Evolutionary conservation across 2,888 invertebrate species (phyloP).

Genomic region (Morpho achilles): DNA sequence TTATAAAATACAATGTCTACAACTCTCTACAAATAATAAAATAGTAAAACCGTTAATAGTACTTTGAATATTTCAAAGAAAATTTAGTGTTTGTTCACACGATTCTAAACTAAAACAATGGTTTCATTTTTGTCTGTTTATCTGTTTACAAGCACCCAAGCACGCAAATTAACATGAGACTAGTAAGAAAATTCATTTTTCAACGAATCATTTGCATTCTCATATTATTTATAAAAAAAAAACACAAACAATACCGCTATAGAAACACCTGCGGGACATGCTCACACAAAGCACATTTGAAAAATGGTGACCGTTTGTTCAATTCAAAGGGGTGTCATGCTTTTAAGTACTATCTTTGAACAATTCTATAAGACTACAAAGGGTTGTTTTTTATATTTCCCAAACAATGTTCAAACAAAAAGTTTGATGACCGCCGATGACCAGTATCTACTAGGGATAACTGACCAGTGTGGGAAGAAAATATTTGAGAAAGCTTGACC

Average conservation of each 20-base stretch:
- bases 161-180: too few species aligned
- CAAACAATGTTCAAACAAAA: slow-evolving; percentile 61
- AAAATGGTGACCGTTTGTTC: slow-evolving; percentile 52
- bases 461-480: slow-evolving; percentile 75
- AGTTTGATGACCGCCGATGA: slow-evolving; percentile 71
- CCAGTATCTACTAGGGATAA: slow-evolving; percentile 58
- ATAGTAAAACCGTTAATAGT: too few species aligned
- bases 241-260: slow-evolving; percentile 10
- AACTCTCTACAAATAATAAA: too few species aligned
- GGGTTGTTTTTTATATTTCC: slow-evolving; percentile 53
- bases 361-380: slow-evolving; percentile 46
- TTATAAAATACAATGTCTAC: too few species aligned
- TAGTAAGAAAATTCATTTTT: too few species aligned
- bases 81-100: too few species aligned
- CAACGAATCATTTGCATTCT: background rate
- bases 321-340: slow-evolving; percentile 57
- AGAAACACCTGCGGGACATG: slow-evolving; percentile 33
- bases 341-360: slow-evolving; percentile 56
- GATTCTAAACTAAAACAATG: too few species aligned
- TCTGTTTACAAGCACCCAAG: too few species aligned
- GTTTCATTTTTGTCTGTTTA: too few species aligned
- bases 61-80: too few species aligned
- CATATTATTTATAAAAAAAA: slow-evolving; percentile 5
- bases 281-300: slow-evolving; percentile 28
- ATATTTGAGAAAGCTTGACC: slow-evolving; percentile 60